Evolutionary conservation across 2,888 invertebrate genomes (phyloP), one percentile per base, ranked within the genome.

Genomic region (Rhopalosiphum nymphaeae): DNA sequence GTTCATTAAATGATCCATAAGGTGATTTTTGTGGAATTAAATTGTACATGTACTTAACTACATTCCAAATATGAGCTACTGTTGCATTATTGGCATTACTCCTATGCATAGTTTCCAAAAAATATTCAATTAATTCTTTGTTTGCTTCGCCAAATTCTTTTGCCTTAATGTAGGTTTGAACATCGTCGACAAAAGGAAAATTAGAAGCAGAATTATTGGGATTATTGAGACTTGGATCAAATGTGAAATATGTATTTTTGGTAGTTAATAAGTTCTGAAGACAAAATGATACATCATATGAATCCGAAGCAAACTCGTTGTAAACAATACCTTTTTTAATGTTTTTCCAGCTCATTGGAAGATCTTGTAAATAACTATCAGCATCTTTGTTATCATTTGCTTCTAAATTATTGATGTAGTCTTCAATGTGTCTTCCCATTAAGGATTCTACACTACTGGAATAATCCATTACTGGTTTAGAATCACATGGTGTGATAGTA

Each of bases 391-490:
- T 61, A 36, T 91, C 86, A 7, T 42, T 67, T 1, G 49, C 49
- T 91, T 94, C 94, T 86, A 94, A 87, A 29, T 86, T 86, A 61
- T 36, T 94, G 29, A 94, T 94, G 42, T 94, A 94, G 13, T 94
- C 94, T 86, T 94, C 94, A 25, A 94, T 86, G 42, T 94, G 91
- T 25, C 36, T 86, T 21, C 94, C 86, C 94, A 94, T 94, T 25
- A 94, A 21, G 2, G 94, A 94, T 61, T 94, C 94, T 9, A 94
- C 91, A 67, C 94, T 94, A 91, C 94, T 94, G 10, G 94, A 94
- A 86, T 94, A 94, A 42, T 94, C 94, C 94, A 94, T 94, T 3
- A 94, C 85, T 2, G 94, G 94, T 36, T 94, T 94, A 16, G 90
- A 61, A 11, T 94, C 91, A n/a, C 90, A 57, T 0, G 94, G 49